A percentile compares a stretch with the other conserved stretches of the same genome.
phyloP scores from a whole-genome alignment of 2,888 invertebrate species.

The Choristoneura rosaceana region DNA sequence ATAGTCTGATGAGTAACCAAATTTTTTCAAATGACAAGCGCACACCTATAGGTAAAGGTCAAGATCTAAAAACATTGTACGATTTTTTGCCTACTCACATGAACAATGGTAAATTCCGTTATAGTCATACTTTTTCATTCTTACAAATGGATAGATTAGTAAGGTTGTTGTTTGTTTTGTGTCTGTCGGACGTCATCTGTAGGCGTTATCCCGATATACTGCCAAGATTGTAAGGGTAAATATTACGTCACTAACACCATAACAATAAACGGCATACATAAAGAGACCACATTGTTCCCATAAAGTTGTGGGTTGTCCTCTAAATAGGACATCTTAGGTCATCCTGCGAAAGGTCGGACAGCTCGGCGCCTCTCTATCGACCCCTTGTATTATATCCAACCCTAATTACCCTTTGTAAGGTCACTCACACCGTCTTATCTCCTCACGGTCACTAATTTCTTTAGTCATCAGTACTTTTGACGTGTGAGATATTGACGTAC shows the following conservation, averaged over 20 bases:
- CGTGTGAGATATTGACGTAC: neutral
- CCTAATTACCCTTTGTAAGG: neutral
- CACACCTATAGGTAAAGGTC: neutral
- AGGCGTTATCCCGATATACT: neutral
- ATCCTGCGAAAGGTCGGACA: neutral
- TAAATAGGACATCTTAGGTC: neutral
- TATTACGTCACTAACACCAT: neutral
- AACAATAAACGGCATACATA: neutral
- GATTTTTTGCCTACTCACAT: neutral
- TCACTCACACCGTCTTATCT: constrained; percentile 7
- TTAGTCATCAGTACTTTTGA: constrained; percentile 6
- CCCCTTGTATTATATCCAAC: neutral
- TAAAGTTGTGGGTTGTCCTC: neutral
- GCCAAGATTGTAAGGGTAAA: neutral
- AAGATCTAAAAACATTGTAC: neutral
- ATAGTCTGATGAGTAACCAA: neutral
- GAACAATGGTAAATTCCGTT: neutral
- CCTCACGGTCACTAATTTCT: neutral
- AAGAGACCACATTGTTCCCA: neutral
- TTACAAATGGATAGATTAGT: neutral
- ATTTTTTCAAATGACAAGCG: neutral
- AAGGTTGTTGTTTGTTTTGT: neutral
- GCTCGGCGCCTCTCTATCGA: neutral
- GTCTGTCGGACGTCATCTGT: neutral
- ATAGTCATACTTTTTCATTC: neutral